phyloP scores from a whole-genome alignment of 2,888 invertebrate genomes.

The Papilio elwesi region DNA sequence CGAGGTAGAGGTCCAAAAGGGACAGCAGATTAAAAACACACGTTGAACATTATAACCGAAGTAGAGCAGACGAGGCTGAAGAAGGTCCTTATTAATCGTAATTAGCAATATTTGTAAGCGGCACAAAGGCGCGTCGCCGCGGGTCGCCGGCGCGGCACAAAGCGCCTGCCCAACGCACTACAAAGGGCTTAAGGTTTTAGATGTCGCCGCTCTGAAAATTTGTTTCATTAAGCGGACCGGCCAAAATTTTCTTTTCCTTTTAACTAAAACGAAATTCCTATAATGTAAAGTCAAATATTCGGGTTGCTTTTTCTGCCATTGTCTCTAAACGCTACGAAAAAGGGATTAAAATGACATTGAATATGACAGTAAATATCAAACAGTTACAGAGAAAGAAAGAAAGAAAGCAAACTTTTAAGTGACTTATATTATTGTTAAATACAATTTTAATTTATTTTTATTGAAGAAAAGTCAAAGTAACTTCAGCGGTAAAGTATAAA shows the following conservation, averaged over 20 bases:
- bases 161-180: conserved; percentile 66
- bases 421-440: too few species aligned
- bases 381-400: not conserved
- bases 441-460: too few species aligned
- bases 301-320: conserved; percentile 34
- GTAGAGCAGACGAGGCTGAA: conserved; percentile 40
- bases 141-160: conserved; percentile 68
- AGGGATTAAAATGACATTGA: conserved; percentile 19
- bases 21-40: conserved; percentile 46
- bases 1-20: conserved; percentile 24
- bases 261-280: conserved; percentile 61
- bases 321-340: conserved; percentile 7
- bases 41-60: conserved; percentile 46
- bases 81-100: conserved; percentile 72
- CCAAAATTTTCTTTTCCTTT: conserved; percentile 74
- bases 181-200: conserved; percentile 80
- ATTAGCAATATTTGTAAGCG: conserved; percentile 77
- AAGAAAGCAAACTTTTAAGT: not conserved
- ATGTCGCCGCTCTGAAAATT: conserved; percentile 79
- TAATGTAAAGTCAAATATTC: conserved; percentile 66
- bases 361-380: not conserved
- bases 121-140: conserved; percentile 72
- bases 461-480: too few species aligned
- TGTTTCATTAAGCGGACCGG: conserved; percentile 77
- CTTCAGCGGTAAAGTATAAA: too few species aligned